Evolutionary conservation across 2,113 vertebrate genomes (phyloP).

Genomic region (Tinamus guttatus): DNA sequence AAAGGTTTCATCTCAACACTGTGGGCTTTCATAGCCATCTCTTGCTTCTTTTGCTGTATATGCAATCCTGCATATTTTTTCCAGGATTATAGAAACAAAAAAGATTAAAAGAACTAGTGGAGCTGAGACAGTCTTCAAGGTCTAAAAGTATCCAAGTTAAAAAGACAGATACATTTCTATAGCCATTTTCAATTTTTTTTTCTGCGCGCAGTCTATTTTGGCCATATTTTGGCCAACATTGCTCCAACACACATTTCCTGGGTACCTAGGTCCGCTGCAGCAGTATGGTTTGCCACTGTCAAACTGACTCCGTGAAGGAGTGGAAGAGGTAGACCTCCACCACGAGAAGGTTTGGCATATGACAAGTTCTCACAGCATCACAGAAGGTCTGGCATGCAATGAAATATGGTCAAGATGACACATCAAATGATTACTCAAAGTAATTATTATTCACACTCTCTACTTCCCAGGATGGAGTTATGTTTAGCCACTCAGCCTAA

Average conservation of each 20-base stretch:
- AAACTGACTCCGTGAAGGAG: background rate
- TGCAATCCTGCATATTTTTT: background rate
- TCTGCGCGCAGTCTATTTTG: background rate
- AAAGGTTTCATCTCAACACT: background rate
- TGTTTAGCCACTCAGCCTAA: background rate
- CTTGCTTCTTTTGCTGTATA: background rate
- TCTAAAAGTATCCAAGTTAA: background rate
- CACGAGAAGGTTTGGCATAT: background rate
- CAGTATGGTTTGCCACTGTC: background rate
- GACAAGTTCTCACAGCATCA: background rate
- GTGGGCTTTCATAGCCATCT: background rate
- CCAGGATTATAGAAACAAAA: background rate
- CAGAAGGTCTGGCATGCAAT: background rate
- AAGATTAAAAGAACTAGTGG: background rate
- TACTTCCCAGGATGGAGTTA: background rate
- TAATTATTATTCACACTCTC: background rate
- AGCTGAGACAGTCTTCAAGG: background rate
- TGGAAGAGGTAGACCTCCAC: background rate
- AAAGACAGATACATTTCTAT: background rate
- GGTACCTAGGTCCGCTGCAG: background rate
- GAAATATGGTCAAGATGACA: background rate
- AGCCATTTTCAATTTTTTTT: background rate
- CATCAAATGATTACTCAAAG: background rate
- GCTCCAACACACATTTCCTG: background rate
- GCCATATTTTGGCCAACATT: background rate